Conservation (phyloP, 2,888 invertebrate species). For the Drosophila hamatofila region DNA sequence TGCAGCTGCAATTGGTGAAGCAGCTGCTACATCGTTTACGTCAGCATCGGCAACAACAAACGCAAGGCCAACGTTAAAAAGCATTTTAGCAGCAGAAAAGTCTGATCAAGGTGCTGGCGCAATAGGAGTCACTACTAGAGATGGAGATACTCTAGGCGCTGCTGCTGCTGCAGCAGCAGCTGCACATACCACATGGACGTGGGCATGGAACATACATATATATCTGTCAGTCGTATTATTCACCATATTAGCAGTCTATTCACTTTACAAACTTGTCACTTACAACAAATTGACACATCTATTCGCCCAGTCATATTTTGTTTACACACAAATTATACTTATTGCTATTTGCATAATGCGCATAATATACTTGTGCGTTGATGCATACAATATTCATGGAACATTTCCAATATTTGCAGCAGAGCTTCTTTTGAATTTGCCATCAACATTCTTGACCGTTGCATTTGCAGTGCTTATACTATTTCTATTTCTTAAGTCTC, state of each 20-base stretch:
- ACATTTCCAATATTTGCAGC: constrained; percentile 92
- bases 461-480: constrained; percentile 95
- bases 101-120: not conserved
- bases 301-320: constrained; percentile 94
- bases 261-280: constrained; percentile 93
- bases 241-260: constrained; percentile 92
- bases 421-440: constrained; percentile 93
- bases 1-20: constrained; percentile 71
- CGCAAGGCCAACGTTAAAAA: constrained; percentile 25
- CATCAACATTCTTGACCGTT: constrained; percentile 94
- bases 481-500: constrained; percentile 92
- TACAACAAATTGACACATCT: constrained; percentile 94
- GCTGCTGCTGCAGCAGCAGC: constrained; percentile 62
- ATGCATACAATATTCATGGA: constrained; percentile 95
- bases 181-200: constrained; percentile 88
- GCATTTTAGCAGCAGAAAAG: constrained; percentile 10
- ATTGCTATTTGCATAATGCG: constrained; percentile 93
- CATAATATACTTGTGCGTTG: constrained; percentile 95
- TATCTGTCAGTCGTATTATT: constrained; percentile 95
- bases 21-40: constrained; percentile 60
- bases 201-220: constrained; percentile 96
- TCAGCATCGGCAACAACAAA: constrained; percentile 82
- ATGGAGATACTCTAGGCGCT: not conserved
- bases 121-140: constrained; percentile 53
- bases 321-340: constrained; percentile 93